phyloP scores from a whole-genome alignment of 2,888 invertebrate genomes.

The Drosophila histrio region DNA sequence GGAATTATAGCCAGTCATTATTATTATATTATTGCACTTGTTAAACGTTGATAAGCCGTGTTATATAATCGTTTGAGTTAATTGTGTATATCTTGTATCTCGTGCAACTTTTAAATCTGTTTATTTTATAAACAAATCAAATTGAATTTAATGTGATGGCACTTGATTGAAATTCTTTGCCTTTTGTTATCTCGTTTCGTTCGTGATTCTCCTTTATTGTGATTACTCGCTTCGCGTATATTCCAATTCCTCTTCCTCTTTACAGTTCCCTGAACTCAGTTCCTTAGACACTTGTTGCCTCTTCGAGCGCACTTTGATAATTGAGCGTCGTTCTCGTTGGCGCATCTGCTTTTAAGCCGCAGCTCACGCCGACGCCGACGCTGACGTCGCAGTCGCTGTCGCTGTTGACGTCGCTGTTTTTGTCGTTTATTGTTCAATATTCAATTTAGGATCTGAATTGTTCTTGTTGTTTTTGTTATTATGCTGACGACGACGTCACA shows the following conservation, averaged over 20 bases:
- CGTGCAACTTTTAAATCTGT: constrained; percentile 11
- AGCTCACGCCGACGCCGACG: constrained; percentile 8
- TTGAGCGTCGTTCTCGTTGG: constrained; percentile 41
- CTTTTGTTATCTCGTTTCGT: constrained; percentile 59
- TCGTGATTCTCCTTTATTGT: constrained; percentile 24
- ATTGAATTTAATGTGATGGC: constrained; percentile 35
- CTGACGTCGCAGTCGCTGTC: not conserved
- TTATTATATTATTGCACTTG: constrained; percentile 52
- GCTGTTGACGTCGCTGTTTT: constrained; percentile 12
- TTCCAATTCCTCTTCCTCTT: constrained; percentile 5
- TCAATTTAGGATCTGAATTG: constrained; percentile 55
- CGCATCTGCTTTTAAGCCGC: constrained; percentile 53
- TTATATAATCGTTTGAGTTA: constrained; percentile 21
- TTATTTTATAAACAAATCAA: constrained; percentile 33
- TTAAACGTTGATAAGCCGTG: constrained; percentile 3
- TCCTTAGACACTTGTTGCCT: constrained; percentile 45
- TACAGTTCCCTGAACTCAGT: not conserved
- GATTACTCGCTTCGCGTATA: constrained; percentile 24
- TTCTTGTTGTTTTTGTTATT: not conserved
- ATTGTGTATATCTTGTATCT: not conserved
- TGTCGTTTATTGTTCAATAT: constrained; percentile 59
- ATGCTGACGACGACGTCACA: constrained; percentile 17
- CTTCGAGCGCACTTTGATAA: constrained; percentile 52
- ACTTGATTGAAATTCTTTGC: constrained; percentile 46
- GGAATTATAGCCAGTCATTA: constrained; percentile 65